These are phyloP conservation scores for Leptobrachium ailaonicum DNA, from an alignment of 2,113 vertebrate species.

Conservation along the genomic window DNA sequence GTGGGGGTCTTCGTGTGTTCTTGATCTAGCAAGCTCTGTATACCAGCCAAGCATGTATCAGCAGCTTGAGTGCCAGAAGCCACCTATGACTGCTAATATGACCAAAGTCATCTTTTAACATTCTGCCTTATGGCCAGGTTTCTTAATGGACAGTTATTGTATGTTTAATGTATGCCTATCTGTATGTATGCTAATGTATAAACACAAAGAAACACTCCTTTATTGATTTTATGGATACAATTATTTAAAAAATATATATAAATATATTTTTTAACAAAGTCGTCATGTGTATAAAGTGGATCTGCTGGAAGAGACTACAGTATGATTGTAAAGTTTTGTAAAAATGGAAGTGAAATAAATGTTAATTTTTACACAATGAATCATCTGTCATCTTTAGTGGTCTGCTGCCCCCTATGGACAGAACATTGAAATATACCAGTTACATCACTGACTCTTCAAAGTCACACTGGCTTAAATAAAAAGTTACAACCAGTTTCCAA, in stretches of 20 bases:
- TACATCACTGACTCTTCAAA: too few species aligned
- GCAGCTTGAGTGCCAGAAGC: background rate
- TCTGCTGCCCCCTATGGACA: background rate
- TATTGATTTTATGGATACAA: background rate
- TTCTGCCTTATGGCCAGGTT: background rate
- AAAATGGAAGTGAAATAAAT: background rate
- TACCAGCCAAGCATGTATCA: background rate
- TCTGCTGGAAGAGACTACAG: background rate
- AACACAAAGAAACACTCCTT: background rate
- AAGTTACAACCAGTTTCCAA: too few species aligned
- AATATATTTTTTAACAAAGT: background rate
- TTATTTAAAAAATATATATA: background rate
- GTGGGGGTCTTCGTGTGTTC: too few species aligned
- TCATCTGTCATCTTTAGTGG: background rate
- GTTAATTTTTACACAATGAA: background rate
- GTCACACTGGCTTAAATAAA: too few species aligned
- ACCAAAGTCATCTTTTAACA: background rate
- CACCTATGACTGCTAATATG: background rate
- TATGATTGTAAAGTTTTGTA: constrained; percentile 1
- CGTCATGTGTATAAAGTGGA: background rate
- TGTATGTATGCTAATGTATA: background rate
- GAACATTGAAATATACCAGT: too few species aligned
- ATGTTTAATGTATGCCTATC: background rate
- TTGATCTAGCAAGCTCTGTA: too few species aligned
- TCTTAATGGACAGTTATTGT: background rate